Evolutionary conservation across 1,140 invertebrate genomes (phyloP).

Genomic region (Lerema accius): DNA sequence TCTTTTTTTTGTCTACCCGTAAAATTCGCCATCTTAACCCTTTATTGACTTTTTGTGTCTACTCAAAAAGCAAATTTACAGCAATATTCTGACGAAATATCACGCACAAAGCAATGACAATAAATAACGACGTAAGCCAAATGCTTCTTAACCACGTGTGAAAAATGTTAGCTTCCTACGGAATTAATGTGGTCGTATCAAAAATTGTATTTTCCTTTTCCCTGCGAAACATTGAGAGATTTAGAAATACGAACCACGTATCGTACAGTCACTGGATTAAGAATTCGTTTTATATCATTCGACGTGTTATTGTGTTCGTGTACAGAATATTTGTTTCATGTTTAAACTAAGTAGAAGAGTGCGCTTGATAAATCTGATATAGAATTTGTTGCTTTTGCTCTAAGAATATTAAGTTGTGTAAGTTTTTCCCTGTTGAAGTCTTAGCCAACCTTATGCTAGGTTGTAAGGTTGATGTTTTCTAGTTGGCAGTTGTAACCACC

Average conservation of each 20-base stretch:
- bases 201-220: neutral
- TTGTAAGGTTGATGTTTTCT: no score
- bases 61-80: no score
- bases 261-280: neutral
- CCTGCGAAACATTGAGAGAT: neutral
- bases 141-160: neutral
- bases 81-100: no score
- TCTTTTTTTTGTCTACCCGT: no score
- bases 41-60: no score
- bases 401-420: no score
- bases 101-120: neutral
- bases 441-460: no score
- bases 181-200: slow-evolving; percentile 3
- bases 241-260: slow-evolving; percentile 1
- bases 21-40: no score
- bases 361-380: neutral
- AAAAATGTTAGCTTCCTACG: neutral
- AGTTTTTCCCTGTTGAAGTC: no score
- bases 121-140: slow-evolving; percentile 1
- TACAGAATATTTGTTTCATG: neutral
- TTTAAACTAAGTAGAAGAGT: neutral
- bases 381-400: neutral
- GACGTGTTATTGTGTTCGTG: neutral
- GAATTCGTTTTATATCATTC: slow-evolving; percentile 3
- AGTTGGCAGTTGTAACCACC: no score